Evolutionary conservation across 2,113 vertebrate genomes (phyloP).

Genomic region (Ailurus styani): DNA sequence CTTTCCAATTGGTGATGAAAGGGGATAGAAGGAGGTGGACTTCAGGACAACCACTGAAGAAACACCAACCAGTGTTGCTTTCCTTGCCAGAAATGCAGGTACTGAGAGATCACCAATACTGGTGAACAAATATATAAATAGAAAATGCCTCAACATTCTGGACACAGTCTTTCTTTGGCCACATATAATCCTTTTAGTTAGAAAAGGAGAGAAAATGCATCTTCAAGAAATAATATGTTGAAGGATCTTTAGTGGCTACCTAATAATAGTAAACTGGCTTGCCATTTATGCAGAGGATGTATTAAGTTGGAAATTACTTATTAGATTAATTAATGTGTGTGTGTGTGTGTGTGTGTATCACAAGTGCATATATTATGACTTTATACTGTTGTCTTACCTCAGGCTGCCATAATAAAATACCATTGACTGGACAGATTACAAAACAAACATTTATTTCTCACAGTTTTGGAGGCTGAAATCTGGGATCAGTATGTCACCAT

Average conservation of each 20-base stretch:
- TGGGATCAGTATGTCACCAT: rapidly evolving
- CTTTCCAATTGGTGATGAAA: neutral
- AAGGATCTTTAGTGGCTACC: neutral
- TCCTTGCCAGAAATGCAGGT: neutral
- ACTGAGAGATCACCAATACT: neutral
- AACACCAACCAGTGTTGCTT: neutral
- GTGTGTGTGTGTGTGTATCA: neutral
- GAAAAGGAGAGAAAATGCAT: neutral
- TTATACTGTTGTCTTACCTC: neutral
- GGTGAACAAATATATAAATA: neutral
- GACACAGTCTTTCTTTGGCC: neutral
- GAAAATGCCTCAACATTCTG: neutral
- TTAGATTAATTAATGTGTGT: neutral
- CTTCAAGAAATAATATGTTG: neutral
- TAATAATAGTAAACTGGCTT: neutral
- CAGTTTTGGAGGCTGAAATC: neutral
- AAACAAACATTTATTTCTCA: neutral
- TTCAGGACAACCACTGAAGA: neutral
- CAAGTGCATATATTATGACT: too few relatives aligned
- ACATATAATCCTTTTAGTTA: neutral
- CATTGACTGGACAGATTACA: neutral
- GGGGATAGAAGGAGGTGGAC: too few relatives aligned
- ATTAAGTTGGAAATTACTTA: neutral
- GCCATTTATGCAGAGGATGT: neutral
- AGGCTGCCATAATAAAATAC: neutral